Conservation (phyloP, 2,888 invertebrate genomes). For the Mactromeris polynyma region DNA sequence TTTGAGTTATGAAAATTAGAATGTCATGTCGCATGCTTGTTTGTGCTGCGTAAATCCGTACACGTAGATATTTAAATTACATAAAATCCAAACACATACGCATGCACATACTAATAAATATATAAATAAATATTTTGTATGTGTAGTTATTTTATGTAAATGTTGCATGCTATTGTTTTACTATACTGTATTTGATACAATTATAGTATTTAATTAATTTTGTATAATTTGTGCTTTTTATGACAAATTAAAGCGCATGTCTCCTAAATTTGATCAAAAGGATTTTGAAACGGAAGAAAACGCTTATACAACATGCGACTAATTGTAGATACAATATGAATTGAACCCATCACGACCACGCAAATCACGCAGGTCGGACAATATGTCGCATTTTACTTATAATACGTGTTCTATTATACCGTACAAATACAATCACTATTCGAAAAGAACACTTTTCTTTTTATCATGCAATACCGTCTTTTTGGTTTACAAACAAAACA, state of each 20-base stretch:
- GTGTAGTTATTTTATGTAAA: background rate
- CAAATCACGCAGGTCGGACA: no score
- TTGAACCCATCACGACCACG: no score
- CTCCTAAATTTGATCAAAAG: background rate
- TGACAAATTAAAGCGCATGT: background rate
- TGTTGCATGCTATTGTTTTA: background rate
- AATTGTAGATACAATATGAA: no score
- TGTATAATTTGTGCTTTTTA: background rate
- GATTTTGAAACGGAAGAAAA: no score
- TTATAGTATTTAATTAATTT: background rate
- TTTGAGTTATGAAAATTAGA: no score
- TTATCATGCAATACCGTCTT: no score
- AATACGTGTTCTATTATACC: no score
- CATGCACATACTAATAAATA: background rate
- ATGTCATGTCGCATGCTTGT: background rate
- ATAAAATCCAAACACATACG: background rate
- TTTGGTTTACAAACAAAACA: no score
- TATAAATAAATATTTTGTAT: background rate
- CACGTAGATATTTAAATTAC: background rate
- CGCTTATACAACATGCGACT: no score
- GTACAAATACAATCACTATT: no score
- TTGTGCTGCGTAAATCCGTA: background rate
- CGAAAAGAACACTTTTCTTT: no score
- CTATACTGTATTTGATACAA: background rate
- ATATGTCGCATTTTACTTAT: no score